Evolutionary conservation across 2,888 invertebrate genomes (phyloP), one percentile per base, ranked within the genome.

Genomic region (Leptinotarsa peninsularis): DNA sequence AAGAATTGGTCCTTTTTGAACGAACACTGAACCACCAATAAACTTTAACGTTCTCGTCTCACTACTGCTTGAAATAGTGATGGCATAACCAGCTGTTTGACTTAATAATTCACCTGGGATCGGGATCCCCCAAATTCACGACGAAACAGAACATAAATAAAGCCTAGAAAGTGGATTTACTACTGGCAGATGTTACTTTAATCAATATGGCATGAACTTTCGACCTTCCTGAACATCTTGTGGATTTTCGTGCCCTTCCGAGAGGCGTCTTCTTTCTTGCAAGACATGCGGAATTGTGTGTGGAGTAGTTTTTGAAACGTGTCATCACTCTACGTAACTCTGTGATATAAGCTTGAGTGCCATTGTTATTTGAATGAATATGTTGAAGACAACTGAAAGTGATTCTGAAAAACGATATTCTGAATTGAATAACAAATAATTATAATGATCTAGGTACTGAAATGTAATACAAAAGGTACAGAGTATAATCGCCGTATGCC

Each of bases 181-280:
- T 54, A 56, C 54, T 50, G 27, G 21, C n/a, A 58, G 21, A 49
- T 58, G n/a, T 21, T 60, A 54, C 18, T 63, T 43, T 3, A 69
- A 78, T 79, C 79, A 70, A 79, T 79, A 79, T 67, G 56, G 13
- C 72, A 58, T 78, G 79, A 79, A 78, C 79, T 79, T 73, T 67
- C 74, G 78, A 78, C 79, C 78, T 77, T 76, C 74, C 74, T 78
- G 66, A 66, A 27, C 52, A 71, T 73, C 71, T 74, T 33, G 23
- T 23, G 18, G 10, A 17, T 27, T 52, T 49, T 70, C 49, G n/a
- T 70, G 49, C 43, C n/a, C 33, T 43, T 17, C 27, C n/a, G 63
- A 63, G 63, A 17, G n/a, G 63, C 63, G 33, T n/a, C 63, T n/a
- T 33, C 5, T 63, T 17, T 33, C 43, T 63, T 33, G 43, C 63